Evolutionary conservation across 1,140 invertebrate genomes (phyloP).

Genomic region (Eufriesea mexicana): DNA sequence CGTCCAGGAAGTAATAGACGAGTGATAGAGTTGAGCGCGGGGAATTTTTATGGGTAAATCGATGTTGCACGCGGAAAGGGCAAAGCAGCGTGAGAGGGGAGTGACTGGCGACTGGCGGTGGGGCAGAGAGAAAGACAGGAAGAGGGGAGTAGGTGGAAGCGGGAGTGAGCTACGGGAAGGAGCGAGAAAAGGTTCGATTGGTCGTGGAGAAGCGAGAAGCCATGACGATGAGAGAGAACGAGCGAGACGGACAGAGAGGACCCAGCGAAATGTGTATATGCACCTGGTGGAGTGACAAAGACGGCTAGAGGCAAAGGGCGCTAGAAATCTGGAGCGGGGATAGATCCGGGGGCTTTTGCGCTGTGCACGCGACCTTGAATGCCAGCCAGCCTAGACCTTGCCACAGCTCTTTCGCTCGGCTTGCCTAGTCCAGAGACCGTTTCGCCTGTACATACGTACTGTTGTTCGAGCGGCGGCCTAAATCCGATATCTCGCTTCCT

Average conservation of each 20-base stretch:
- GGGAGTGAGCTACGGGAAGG: not conserved
- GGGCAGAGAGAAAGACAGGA: not conserved
- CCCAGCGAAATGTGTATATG: conserved; percentile 24
- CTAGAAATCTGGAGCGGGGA: conserved; percentile 68
- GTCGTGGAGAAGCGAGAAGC: conserved; percentile 11
- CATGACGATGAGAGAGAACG: conserved; percentile 17
- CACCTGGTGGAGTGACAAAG: conserved; percentile 12
- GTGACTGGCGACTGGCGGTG: not conserved
- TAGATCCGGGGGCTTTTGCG: conserved; percentile 71
- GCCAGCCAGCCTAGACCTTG: conserved; percentile 75
- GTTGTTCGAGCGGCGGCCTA: conserved; percentile 56
- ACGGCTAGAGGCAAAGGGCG: conserved; percentile 64
- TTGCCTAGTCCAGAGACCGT: conserved; percentile 62
- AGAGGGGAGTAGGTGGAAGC: not conserved
- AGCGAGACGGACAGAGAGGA: not conserved
- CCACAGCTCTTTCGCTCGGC: conserved; percentile 62
- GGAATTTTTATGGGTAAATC: conserved; percentile 81
- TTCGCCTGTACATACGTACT: conserved; percentile 27
- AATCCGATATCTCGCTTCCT: conserved; percentile 47
- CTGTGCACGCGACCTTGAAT: conserved; percentile 75
- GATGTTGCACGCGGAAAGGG: conserved; percentile 74
- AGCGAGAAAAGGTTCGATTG: conserved; percentile 21
- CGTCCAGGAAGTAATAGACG: conserved; percentile 77
- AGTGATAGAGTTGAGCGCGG: conserved; percentile 76
- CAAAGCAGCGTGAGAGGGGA: conserved; percentile 24